These are phyloP conservation scores for Callithrix jacchus DNA, from an alignment of 2,113 vertebrate genomes.

Conservation along the genomic window DNA sequence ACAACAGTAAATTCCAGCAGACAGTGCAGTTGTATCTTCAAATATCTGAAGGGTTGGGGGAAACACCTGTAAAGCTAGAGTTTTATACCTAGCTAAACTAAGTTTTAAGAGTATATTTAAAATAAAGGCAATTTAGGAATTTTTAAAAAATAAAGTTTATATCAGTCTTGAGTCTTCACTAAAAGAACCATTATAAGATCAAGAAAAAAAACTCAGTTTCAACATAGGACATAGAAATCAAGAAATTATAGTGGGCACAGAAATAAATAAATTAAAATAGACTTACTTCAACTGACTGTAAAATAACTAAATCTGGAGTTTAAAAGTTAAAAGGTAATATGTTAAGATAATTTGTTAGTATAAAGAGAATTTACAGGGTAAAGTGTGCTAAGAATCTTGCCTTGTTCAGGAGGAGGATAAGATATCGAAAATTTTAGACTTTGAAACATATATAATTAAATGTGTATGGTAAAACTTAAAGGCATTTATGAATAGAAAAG, in stretches of 20 bases:
- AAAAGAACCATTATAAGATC: not conserved
- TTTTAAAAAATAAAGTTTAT: not conserved
- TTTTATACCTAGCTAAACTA: constrained; percentile 22
- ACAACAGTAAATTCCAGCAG: not conserved
- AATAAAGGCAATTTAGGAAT: not conserved
- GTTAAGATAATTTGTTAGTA: not conserved
- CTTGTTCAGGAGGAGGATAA: not conserved
- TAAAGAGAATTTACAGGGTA: not conserved
- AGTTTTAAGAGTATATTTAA: not conserved
- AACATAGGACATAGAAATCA: not conserved
- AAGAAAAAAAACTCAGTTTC: constrained; percentile 17
- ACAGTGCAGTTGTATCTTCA: not conserved
- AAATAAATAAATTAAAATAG: constrained; percentile 36
- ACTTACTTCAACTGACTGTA: not conserved
- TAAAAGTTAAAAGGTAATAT: constrained; percentile 20
- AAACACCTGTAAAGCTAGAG: not conserved
- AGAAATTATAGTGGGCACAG: not conserved
- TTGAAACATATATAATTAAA: constrained; percentile 14
- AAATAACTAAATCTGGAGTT: not conserved
- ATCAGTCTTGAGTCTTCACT: not conserved
- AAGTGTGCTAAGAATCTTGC: constrained; percentile 6
- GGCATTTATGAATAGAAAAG: not conserved
- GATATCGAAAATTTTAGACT: constrained; percentile 4
- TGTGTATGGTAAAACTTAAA: constrained; percentile 4
- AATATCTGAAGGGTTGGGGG: not conserved